Percentiles rank a stretch among this genome's conserved stretches.
These are phyloP conservation scores for Eulithis prunata DNA, from an alignment of 2,888 invertebrate species.

Conservation along the genomic window DNA sequence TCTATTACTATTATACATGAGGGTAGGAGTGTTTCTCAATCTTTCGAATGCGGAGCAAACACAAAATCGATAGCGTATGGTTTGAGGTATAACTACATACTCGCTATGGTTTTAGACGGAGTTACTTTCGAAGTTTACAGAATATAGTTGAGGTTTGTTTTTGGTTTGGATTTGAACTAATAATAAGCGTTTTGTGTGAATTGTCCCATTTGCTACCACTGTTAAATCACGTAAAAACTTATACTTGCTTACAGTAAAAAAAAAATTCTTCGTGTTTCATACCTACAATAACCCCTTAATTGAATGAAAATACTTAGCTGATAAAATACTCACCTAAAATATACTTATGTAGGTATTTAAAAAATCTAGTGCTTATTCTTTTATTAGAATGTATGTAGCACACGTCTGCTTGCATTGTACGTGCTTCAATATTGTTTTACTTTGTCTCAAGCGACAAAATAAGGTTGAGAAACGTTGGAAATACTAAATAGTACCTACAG, in stretches of 20 bases:
- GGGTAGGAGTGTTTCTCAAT: constrained; percentile 29
- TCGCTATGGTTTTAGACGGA: neutral
- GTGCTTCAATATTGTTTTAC: constrained; percentile 42
- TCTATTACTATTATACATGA: constrained; percentile 40
- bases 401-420: constrained; percentile 40
- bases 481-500: constrained; percentile 48
- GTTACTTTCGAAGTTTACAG: neutral
- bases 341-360: constrained; percentile 1
- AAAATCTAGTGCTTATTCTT: constrained; percentile 34
- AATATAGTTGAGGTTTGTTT: neutral
- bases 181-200: neutral
- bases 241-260: no score
- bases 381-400: constrained; percentile 27
- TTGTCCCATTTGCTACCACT: no score
- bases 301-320: no score
- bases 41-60: constrained; percentile 17
- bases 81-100: neutral
- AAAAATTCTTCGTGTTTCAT: no score
- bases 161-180: neutral
- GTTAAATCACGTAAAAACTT: no score
- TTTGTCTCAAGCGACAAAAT: constrained; percentile 31
- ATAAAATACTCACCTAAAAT: no score
- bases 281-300: no score
- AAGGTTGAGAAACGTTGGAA: constrained; percentile 49
- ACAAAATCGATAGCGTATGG: constrained; percentile 12